A percentile compares a stretch with the other conserved stretches of the same genome.
phyloP scores from a whole-genome alignment of 2,113 vertebrate species.

The Mesocricetus auratus region DNA sequence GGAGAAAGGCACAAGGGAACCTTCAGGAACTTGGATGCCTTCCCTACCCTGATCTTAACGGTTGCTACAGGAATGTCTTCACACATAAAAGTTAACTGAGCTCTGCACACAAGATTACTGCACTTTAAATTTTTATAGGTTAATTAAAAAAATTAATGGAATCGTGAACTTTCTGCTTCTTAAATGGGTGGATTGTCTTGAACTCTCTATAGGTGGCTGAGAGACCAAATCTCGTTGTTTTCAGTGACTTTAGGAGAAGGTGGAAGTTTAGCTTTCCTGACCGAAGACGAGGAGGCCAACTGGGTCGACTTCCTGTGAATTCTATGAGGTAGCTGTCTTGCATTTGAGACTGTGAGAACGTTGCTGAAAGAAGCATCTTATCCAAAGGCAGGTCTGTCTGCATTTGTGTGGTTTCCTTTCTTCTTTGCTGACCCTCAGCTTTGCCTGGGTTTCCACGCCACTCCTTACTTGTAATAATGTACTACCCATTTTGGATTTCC shows the following conservation, averaged over 20 bases:
- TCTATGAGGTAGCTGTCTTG: not conserved
- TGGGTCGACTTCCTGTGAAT: not conserved
- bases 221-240: constrained; percentile 11
- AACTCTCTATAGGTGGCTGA: not conserved
- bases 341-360: not conserved
- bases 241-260: constrained; percentile 1
- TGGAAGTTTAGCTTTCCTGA: constrained; percentile 34
- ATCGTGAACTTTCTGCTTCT: constrained; percentile 39
- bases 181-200: not conserved
- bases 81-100: constrained; percentile 62
- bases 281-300: not conserved
- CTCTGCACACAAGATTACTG: not conserved
- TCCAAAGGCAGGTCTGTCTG: not conserved
- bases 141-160: constrained; percentile 60
- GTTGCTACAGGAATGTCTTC: not conserved
- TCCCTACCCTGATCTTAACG: not conserved
- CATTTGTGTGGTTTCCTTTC: not conserved
- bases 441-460: constrained; percentile 25
- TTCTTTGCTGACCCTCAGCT: constrained; percentile 61
- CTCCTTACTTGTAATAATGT: constrained; percentile 50
- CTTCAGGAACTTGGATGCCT: not conserved
- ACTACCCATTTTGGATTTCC: constrained; percentile 72
- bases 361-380: not conserved
- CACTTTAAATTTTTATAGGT: constrained; percentile 60
- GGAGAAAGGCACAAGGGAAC: not conserved